Percentiles rank a stretch among this genome's conserved stretches.
Evolutionary conservation across 2,113 vertebrate species (phyloP).

Genomic region (Chloropsis hardwickii): DNA sequence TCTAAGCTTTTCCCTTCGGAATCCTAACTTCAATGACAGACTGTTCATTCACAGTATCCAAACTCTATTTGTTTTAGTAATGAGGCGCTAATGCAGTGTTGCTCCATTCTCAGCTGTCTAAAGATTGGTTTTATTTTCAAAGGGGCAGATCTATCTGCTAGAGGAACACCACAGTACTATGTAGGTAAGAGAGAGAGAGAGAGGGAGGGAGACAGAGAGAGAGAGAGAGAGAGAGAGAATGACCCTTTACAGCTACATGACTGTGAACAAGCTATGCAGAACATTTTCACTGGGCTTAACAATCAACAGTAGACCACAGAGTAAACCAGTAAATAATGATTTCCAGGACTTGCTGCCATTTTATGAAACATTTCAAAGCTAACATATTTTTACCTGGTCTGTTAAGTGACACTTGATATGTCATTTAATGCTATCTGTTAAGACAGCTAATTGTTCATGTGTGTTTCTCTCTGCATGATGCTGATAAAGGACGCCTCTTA

Average conservation of each 20-base stretch:
- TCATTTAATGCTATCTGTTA: too few relatives aligned
- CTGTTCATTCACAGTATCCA: background rate
- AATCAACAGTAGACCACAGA: background rate
- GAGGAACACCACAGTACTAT: background rate
- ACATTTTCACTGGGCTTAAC: background rate
- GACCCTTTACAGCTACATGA: background rate
- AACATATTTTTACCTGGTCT: too few relatives aligned
- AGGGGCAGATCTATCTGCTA: background rate
- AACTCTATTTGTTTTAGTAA: background rate
- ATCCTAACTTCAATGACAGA: background rate
- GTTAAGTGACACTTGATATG: too few relatives aligned
- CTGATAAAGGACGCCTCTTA: too few relatives aligned
- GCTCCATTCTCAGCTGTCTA: background rate
- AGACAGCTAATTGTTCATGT: too few relatives aligned
- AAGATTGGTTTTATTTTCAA: background rate
- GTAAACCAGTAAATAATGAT: background rate
- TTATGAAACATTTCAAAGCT: too few relatives aligned
- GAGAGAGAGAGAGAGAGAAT: background rate
- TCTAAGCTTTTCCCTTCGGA: conserved; percentile 11
- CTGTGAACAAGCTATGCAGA: background rate
- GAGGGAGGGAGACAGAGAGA: background rate
- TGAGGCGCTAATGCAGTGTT: background rate
- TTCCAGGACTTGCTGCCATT: too few relatives aligned
- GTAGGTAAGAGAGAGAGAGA: background rate
- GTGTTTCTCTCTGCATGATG: too few relatives aligned